Evolutionary conservation across 2,888 invertebrate species (phyloP).

Genomic region (Chalcis sispes): DNA sequence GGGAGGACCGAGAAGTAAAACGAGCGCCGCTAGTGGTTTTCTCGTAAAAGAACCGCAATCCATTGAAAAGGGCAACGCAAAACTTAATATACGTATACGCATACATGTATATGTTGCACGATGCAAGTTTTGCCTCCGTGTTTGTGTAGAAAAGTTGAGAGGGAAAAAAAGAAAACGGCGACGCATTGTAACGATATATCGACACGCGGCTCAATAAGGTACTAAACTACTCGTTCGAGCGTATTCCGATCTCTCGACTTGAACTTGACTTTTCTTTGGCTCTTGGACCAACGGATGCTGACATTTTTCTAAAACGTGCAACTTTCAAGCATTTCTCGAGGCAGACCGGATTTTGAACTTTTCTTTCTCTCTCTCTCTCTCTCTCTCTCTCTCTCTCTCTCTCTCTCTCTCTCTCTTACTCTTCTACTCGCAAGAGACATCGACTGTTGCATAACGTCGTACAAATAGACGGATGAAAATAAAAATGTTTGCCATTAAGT

Average conservation of each 20-base stretch:
- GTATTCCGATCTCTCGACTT: background rate
- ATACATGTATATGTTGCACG: too few relatives aligned
- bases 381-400: too few relatives aligned
- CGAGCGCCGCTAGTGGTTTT: background rate
- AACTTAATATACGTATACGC: background rate
- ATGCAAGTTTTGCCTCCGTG: conserved; percentile 26
- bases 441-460: too few relatives aligned
- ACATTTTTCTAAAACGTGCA: conserved; percentile 22
- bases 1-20: conserved; percentile 2
- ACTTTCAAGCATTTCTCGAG: background rate
- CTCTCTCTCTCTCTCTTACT: too few relatives aligned
- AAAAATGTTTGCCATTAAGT: too few relatives aligned
- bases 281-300: conserved; percentile 10
- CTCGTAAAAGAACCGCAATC: conserved; percentile 34
- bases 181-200: conserved; percentile 38
- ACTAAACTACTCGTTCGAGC: background rate
- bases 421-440: too few relatives aligned
- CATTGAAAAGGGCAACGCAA: conserved; percentile 38
- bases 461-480: too few relatives aligned
- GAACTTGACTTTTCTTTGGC: conserved; percentile 42
- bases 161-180: conserved; percentile 27
- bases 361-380: too few relatives aligned
- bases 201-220: conserved; percentile 23
- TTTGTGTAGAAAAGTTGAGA: background rate
- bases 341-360: conserved; percentile 15